Conservation (phyloP, 1,140 invertebrate genomes). For the Pogonognathellus flavescens region DNA sequence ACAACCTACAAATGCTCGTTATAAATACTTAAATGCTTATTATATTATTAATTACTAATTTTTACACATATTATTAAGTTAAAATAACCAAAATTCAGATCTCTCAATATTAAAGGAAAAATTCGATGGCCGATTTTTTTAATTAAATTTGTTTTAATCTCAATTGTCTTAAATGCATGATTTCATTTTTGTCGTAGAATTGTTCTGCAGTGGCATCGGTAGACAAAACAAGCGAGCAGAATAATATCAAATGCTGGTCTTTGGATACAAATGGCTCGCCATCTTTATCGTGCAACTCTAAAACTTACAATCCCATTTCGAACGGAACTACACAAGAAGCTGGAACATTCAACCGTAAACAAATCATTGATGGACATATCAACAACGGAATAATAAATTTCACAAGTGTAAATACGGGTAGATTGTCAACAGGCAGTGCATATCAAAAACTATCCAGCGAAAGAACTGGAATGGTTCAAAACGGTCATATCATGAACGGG, state of each 20-base stretch:
- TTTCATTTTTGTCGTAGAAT: too few relatives aligned
- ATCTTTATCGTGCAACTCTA: background rate
- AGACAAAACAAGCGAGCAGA: background rate
- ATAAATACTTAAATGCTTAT: too few relatives aligned
- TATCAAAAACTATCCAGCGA: constrained; percentile 24
- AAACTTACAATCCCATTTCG: background rate
- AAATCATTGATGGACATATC: constrained; percentile 44
- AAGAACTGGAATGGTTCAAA: background rate
- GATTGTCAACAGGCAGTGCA: background rate
- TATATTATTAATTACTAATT: too few relatives aligned
- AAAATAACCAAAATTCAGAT: too few relatives aligned
- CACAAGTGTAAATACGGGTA: background rate
- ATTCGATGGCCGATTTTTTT: too few relatives aligned
- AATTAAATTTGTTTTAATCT: too few relatives aligned
- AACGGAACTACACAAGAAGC: constrained; percentile 22
- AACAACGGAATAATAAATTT: constrained; percentile 18
- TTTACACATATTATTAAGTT: too few relatives aligned
- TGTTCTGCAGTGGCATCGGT: too few relatives aligned
- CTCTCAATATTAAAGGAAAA: too few relatives aligned
- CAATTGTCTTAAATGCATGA: too few relatives aligned
- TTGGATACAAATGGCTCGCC: background rate
- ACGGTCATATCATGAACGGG: constrained; percentile 34
- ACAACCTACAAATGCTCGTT: too few relatives aligned
- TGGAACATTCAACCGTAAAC: background rate
- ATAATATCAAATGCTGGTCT: background rate